Base-by-base conservation (phyloP, 2,797 vertebrate species). In the Xenopus petersii region DNA sequence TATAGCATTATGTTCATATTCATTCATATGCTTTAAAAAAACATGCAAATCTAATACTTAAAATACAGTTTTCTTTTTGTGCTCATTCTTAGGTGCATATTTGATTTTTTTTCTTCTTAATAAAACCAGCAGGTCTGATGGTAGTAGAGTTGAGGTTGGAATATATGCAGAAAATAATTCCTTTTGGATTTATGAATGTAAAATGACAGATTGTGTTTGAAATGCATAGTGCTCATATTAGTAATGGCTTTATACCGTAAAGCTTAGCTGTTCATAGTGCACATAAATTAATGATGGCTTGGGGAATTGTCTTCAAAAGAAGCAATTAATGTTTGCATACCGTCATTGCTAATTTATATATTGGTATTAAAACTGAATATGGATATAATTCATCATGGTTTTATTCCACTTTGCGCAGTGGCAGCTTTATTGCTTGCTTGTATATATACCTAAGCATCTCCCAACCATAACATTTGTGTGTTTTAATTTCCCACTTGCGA, bases 221-320 rank as follows among this genome's bases (percentile, higher is more conserved):
- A 66, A 70, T 66, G 55, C 67, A 68, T 73, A 30, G 64, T 58
- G 55, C 66, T 60, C 66, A 51, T 12, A 70, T 51, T 59, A 30
- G 66, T 74, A 66, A 70, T 6, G 13, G 49, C 55, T 70, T 70
- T 59, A 21, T 70, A 74, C 42, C 36, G 61, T 70, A 58, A 78
- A 74, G 77, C 74, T 74, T 70, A 74, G 65, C 71, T 70, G 21
- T 64, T 74, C 67, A 17, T 49, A 73, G 60, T 78, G 70, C 66
- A 74, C 71, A 74, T 74, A 79, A 74, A 79, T 79, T 70, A 79
- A 74, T 74, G 67, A 74, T 74, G 71, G 69, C 77, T 79, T 54
- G 55, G 67, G 77, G 67, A 78, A 74, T 78, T 74, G 76, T 69
- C 61, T 78, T 78, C 76, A 78, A 74, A 73, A 70, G 66, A 74